A percentile compares a stretch with the other conserved stretches of the same genome.
Evolutionary conservation across 1,140 invertebrate genomes (phyloP).

Genomic region (Ericerus pela): DNA sequence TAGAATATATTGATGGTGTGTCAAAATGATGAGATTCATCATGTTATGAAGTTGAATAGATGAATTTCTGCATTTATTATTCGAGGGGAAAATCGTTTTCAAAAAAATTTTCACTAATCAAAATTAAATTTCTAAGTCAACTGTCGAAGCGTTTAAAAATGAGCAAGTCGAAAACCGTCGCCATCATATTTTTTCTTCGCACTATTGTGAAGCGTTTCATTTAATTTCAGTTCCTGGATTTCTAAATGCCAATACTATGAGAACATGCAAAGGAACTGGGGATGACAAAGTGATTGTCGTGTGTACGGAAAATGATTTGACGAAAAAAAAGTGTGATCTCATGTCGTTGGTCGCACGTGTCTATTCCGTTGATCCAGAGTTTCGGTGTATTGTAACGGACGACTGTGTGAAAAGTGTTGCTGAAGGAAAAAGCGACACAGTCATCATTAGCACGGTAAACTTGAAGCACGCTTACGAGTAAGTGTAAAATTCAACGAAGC

Average conservation of each 20-base stretch:
- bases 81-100: too few relatives aligned
- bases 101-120: too few relatives aligned
- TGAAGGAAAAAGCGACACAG: conserved; percentile 45
- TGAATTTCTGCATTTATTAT: too few relatives aligned
- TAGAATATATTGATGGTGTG: too few relatives aligned
- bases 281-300: conserved; percentile 25
- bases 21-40: too few relatives aligned
- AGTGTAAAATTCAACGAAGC: conserved; percentile 9
- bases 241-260: conserved; percentile 40
- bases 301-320: conserved; percentile 35
- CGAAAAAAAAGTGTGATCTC: conserved; percentile 57
- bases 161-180: too few relatives aligned
- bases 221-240: conserved; percentile 38
- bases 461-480: conserved; percentile 38
- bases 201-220: neutral
- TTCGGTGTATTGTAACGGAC: conserved; percentile 44
- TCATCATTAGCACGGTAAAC: conserved; percentile 41
- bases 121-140: too few relatives aligned
- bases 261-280: conserved; percentile 41
- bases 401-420: conserved; percentile 50
- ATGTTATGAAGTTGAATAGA: too few relatives aligned
- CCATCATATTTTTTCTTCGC: neutral
- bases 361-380: conserved; percentile 52
- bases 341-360: conserved; percentile 49
- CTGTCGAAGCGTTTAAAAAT: too few relatives aligned